Conservation (phyloP, 2,888 invertebrate species). For the Ichneumon xanthorius region DNA sequence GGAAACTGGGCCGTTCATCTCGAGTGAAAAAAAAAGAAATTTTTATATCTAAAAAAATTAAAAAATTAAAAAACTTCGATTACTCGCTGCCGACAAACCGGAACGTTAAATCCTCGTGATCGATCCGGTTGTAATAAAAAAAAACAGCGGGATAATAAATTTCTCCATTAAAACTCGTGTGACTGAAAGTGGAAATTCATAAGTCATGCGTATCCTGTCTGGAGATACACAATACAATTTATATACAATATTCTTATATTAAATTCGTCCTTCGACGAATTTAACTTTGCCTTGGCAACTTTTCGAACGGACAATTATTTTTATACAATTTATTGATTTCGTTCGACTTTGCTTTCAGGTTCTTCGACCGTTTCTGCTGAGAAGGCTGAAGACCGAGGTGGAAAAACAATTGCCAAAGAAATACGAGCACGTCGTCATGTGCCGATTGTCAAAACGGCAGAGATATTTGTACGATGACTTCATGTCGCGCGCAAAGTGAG, state of each 20-base stretch:
- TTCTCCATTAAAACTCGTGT: conserved; percentile 83
- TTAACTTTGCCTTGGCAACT: not conserved
- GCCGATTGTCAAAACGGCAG: conserved; percentile 97
- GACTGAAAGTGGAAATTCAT: conserved; percentile 75
- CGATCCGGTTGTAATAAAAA: conserved; percentile 71
- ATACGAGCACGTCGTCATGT: conserved; percentile 97
- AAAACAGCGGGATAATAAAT: conserved; percentile 79
- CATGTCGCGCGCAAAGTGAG: conserved; percentile 97
- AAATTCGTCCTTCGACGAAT: not conserved
- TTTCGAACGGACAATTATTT: not conserved
- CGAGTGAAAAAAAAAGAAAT: too few relatives aligned
- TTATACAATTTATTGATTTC: conserved; percentile 64
- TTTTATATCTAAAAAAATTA: conserved; percentile 11
- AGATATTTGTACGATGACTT: conserved; percentile 99
- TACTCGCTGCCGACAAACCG: conserved; percentile 80
- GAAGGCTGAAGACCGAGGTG: conserved; percentile 97
- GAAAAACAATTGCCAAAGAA: conserved; percentile 99
- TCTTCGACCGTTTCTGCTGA: conserved; percentile 95
- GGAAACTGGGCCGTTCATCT: too few relatives aligned
- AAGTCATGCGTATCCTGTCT: conserved; percentile 82
- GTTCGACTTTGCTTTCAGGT: conserved; percentile 86
- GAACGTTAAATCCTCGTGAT: conserved; percentile 67
- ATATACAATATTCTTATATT: not conserved
- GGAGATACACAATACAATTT: conserved; percentile 77
- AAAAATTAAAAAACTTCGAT: conserved; percentile 22